Evolutionary conservation across 2,888 invertebrate species (phyloP).

Genomic region (Salpingus planirostris): DNA sequence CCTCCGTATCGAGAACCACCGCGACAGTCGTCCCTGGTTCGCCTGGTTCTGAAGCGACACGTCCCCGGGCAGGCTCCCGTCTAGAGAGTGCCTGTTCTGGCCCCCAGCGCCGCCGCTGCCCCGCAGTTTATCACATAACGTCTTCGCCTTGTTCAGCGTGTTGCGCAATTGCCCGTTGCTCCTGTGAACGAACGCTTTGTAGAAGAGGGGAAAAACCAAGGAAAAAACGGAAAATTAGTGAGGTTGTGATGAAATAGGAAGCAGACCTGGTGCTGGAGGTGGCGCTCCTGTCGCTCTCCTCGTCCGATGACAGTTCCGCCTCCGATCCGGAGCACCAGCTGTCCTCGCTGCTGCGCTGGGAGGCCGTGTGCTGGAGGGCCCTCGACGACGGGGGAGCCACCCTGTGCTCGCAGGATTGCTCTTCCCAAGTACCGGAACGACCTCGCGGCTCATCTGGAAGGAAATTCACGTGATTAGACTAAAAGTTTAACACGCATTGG

Average conservation of each 20-base stretch:
- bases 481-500: too few relatives aligned
- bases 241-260: background rate
- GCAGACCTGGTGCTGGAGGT: constrained; percentile 44
- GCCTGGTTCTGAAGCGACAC: constrained; percentile 29
- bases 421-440: constrained; percentile 73
- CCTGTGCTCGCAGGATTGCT: constrained; percentile 49
- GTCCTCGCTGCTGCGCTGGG: constrained; percentile 50
- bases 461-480: too few relatives aligned
- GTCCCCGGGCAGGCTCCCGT: constrained; percentile 30
- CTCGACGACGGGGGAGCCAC: constrained; percentile 45
- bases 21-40: constrained; percentile 62
- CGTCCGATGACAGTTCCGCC: constrained; percentile 54
- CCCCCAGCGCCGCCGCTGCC: constrained; percentile 38
- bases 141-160: constrained; percentile 72
- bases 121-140: constrained; percentile 76
- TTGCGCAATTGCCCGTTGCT: constrained; percentile 70
- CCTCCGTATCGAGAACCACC: constrained; percentile 84
- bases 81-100: constrained; percentile 30
- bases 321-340: constrained; percentile 59
- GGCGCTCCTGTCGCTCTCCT: constrained; percentile 50
- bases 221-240: too few relatives aligned
- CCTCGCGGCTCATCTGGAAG: constrained; percentile 69
- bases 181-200: constrained; percentile 22
- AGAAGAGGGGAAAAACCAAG: too few relatives aligned
- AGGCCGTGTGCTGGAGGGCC: constrained; percentile 36